Base-by-base conservation (phyloP, 2,797 vertebrate species). In the Bothrops alternatus region DNA sequence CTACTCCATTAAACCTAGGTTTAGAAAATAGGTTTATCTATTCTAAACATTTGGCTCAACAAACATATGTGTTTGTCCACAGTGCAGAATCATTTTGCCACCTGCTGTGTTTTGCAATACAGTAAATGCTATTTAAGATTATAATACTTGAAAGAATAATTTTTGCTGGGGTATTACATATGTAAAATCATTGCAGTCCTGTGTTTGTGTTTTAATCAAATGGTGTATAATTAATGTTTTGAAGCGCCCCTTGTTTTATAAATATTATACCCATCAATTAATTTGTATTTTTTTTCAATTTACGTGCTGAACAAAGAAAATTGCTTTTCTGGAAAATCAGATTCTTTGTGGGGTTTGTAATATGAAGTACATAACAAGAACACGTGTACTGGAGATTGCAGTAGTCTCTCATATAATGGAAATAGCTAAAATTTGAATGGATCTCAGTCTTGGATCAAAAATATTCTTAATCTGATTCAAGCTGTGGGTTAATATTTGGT, bases 81-180 rank as follows among this genome's bases (percentile, higher is more conserved):
- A 95, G 96, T 97, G 96, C 95, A 97, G 97, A 97, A 97, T 96
- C 95, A 96, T 97, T 97, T 97, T 96, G 94, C 95, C 94, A 93
- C 97, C 96, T 90, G 93, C 97, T 97, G 96, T 97, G 96, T 97
- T 97, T 96, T 97, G 96, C 96, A 96, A 96, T 96, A 96, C 95
- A 97, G 94, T 97, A 97, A 97, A 97, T 94, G 95, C 92, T 73
- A 94, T 95, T 96, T 97, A 97, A 97, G 96, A 93, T 96, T 96
- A 95, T 95, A 96, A 95, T 94, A 93, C 96, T 97, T 97, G 96
- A 95, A 96, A 94, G 86, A 97, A 82, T 69, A 91, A 88, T 94
- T 96, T 96, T 92, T 93, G 94, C 95, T 95, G 88, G 95, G 93
- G 90, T 93, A 94, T 93, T 91, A 92, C 93, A 92, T 95, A 87